A percentile compares a stretch with the other conserved stretches of the same genome.
Conservation (phyloP, 2,113 vertebrate genomes). For the Ciconia stormi region DNA sequence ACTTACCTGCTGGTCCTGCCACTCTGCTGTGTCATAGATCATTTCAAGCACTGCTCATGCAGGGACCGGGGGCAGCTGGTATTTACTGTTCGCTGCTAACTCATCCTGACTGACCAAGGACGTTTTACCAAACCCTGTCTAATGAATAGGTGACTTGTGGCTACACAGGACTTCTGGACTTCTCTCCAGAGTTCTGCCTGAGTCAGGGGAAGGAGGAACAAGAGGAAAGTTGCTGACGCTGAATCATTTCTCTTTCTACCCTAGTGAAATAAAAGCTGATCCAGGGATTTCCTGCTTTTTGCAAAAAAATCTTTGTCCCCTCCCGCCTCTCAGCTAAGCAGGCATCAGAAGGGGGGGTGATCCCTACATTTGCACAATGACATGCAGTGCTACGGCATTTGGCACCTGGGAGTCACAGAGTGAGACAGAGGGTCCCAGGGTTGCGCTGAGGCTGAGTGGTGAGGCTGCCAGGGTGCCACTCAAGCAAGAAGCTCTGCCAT, state of each 20-base stretch:
- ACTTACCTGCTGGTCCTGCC: neutral
- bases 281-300: neutral
- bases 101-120: neutral
- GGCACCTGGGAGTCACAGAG: neutral
- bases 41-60: neutral
- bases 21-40: neutral
- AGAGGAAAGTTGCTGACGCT: neutral
- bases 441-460: fast-evolving
- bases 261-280: neutral
- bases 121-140: neutral
- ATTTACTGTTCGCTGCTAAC: neutral
- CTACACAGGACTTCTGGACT: neutral
- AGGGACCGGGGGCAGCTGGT: neutral
- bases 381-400: neutral
- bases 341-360: too few relatives aligned
- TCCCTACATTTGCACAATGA: neutral
- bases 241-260: neutral
- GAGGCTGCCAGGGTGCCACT: neutral
- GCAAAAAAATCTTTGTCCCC: neutral
- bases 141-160: neutral
- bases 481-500: neutral
- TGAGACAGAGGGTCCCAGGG: neutral
- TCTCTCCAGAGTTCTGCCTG: neutral
- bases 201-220: neutral
- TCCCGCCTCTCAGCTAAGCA: neutral